phyloP scores from a whole-genome alignment of 2,797 vertebrate species.

The Catostomus latipinnis region DNA sequence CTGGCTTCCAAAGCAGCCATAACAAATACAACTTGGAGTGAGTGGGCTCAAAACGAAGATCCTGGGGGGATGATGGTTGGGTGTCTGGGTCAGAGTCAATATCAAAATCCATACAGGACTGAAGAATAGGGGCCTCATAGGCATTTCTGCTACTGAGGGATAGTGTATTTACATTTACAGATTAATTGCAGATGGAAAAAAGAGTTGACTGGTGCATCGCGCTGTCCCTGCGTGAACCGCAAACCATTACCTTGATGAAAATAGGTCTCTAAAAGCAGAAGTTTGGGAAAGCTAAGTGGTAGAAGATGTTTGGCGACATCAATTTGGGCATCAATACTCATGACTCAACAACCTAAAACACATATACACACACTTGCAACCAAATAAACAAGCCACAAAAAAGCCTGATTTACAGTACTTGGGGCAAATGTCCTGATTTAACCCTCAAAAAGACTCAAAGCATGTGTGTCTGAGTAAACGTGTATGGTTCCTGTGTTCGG shows the following conservation, averaged over 20 bases:
- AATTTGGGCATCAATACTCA: conserved; percentile 26
- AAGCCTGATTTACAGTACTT: conserved; percentile 19
- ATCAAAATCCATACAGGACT: conserved; percentile 18
- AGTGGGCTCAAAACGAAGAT: not conserved
- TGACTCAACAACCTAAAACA: conserved; percentile 17
- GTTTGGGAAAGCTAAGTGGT: conserved; percentile 39
- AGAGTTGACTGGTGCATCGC: conserved; percentile 14
- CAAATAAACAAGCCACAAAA: conserved; percentile 32
- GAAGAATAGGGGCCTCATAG: not conserved
- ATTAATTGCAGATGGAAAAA: conserved; percentile 32
- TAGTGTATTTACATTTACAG: conserved; percentile 41
- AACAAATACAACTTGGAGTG: not conserved
- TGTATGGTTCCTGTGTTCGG: conserved; percentile 22
- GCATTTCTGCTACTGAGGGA: conserved; percentile 18
- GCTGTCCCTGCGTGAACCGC: conserved; percentile 14
- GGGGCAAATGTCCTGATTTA: conserved; percentile 35
- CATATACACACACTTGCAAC: conserved; percentile 9
- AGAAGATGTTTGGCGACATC: conserved; percentile 39
- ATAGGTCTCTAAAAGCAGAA: conserved; percentile 12
- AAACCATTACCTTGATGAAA: conserved; percentile 46
- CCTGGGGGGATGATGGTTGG: not conserved
- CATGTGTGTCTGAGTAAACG: conserved; percentile 27
- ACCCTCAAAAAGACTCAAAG: conserved; percentile 35
- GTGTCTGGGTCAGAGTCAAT: conserved; percentile 9
- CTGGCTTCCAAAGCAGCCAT: not conserved